Conservation (phyloP, 2,888 invertebrate species). For the Erpobdella octoculata region DNA sequence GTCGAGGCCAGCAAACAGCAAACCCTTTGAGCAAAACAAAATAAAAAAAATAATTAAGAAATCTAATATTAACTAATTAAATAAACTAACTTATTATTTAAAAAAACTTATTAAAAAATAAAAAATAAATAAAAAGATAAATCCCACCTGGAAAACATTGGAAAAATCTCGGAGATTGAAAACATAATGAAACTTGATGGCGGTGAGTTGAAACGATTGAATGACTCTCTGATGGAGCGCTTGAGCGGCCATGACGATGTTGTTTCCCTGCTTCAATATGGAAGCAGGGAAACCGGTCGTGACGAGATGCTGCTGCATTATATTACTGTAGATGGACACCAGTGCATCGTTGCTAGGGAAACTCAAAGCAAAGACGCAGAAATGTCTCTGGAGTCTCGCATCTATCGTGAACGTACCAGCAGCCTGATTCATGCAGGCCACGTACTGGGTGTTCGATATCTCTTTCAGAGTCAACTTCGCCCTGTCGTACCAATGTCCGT, state of each 20-base stretch:
- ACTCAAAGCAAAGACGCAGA: constrained; percentile 58
- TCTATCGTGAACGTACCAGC: constrained; percentile 94
- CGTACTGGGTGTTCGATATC: constrained; percentile 91
- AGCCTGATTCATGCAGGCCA: constrained; percentile 95
- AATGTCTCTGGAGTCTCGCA: constrained; percentile 70
- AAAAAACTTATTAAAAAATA: background rate
- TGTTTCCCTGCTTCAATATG: constrained; percentile 64
- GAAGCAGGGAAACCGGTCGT: constrained; percentile 51
- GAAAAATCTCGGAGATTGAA: constrained; percentile 90
- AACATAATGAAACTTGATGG: constrained; percentile 90
- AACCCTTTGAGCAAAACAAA: constrained; percentile 60
- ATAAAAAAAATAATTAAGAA: background rate
- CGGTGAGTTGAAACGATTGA: constrained; percentile 83
- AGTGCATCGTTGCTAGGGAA: constrained; percentile 76
- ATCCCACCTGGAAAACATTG: constrained; percentile 78
- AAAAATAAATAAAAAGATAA: background rate
- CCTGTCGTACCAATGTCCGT: constrained; percentile 92
- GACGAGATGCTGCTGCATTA: constrained; percentile 57
- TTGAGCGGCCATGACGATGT: constrained; percentile 73
- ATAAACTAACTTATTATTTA: background rate
- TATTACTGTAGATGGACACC: constrained; percentile 77
- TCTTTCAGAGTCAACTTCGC: constrained; percentile 80
- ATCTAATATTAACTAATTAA: background rate
- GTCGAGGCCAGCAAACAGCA: constrained; percentile 81
- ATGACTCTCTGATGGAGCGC: constrained; percentile 76